These are phyloP conservation scores for Napeogenes inachia DNA, from an alignment of 2,888 invertebrate genomes.

Conservation along the genomic window DNA sequence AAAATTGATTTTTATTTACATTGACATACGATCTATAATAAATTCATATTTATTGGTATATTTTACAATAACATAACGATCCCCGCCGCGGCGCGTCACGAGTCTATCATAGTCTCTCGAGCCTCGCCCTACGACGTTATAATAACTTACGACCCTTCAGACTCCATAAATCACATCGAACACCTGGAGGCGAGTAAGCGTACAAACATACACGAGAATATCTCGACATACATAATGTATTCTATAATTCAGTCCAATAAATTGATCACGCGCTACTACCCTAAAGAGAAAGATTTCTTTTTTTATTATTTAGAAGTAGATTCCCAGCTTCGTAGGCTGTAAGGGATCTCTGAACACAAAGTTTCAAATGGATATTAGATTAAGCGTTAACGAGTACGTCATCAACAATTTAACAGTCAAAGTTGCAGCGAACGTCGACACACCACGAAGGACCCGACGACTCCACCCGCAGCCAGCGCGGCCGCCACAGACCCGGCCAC, in stretches of 20 bases:
- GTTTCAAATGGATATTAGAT: too few relatives aligned
- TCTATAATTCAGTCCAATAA: conserved; percentile 6
- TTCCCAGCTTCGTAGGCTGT: too few relatives aligned
- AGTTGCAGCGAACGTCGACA: too few relatives aligned
- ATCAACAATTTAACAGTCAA: too few relatives aligned
- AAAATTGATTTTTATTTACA: conserved; percentile 39
- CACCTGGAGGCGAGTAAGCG: not conserved
- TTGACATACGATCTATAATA: conserved; percentile 27
- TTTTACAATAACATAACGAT: conserved; percentile 19
- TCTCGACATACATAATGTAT: not conserved
- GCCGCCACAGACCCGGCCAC: too few relatives aligned
- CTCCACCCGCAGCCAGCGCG: too few relatives aligned
- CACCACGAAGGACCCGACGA: too few relatives aligned
- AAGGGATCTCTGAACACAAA: too few relatives aligned
- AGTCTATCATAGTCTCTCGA: too few relatives aligned
- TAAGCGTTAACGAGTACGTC: too few relatives aligned
- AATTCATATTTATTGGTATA: conserved; percentile 27
- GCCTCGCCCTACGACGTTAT: too few relatives aligned
- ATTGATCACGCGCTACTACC: not conserved
- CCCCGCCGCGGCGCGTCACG: not conserved
- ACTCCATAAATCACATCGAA: not conserved
- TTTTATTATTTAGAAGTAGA: too few relatives aligned
- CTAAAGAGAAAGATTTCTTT: not conserved
- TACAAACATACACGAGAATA: not conserved
- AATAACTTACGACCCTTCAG: not conserved